These are phyloP conservation scores for Barnardius zonarius DNA, from an alignment of 2,113 vertebrate genomes.

Conservation along the genomic window DNA sequence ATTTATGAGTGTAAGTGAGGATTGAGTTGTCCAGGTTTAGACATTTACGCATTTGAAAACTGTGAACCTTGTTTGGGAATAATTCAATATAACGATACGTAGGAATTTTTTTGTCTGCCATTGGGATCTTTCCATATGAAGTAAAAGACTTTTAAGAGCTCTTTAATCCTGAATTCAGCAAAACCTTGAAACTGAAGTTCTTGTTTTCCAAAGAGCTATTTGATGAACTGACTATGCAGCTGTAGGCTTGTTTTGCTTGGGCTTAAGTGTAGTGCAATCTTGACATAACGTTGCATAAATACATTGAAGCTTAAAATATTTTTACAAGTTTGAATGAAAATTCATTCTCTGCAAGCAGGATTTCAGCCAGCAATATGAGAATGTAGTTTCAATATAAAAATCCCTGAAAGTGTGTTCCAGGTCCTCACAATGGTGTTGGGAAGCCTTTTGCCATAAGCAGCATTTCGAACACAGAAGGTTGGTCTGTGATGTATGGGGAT, in stretches of 20 bases:
- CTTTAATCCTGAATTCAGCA: neutral
- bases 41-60: neutral
- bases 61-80: neutral
- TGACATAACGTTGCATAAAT: neutral
- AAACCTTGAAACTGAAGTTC: neutral
- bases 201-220: neutral
- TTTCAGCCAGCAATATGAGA: neutral
- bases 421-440: neutral
- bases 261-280: neutral
- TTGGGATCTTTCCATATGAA: neutral
- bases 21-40: neutral
- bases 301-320: neutral
- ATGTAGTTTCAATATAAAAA: neutral
- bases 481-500: neutral
- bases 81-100: neutral
- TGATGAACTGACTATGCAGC: neutral
- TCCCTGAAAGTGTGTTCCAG: neutral
- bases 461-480: neutral
- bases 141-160: neutral
- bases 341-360: neutral
- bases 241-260: neutral
- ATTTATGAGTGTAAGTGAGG: neutral
- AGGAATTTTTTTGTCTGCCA: neutral
- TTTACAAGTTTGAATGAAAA: neutral
- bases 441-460: neutral